Evolutionary conservation across 2,888 invertebrate species (phyloP).

Genomic region (Auanema freiburgensis): DNA sequence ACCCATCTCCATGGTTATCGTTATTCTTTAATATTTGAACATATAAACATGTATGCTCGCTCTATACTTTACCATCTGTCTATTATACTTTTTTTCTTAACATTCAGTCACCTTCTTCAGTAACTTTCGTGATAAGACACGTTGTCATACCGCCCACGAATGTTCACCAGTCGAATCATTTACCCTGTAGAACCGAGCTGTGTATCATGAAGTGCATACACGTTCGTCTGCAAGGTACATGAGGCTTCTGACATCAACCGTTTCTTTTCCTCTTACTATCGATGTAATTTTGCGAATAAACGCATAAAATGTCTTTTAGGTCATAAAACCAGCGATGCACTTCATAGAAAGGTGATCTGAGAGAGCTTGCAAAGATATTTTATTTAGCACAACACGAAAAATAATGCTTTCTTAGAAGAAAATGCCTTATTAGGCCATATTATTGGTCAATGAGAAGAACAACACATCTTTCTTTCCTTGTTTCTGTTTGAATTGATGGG

Average conservation of each 20-base stretch:
- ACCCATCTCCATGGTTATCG: too few species aligned
- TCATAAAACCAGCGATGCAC: not conserved
- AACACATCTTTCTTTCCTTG: slow-evolving; percentile 59
- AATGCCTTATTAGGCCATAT: slow-evolving; percentile 9
- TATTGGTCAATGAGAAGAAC: slow-evolving; percentile 53
- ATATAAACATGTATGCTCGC: too few species aligned
- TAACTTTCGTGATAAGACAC: too few species aligned
- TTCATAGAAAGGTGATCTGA: too few species aligned
- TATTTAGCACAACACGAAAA: slow-evolving; percentile 1
- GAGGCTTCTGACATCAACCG: slow-evolving; percentile 7
- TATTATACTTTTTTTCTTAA: too few species aligned
- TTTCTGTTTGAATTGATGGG: slow-evolving; percentile 56
- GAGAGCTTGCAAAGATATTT: not conserved
- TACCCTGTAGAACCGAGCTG: slow-evolving; percentile 27
- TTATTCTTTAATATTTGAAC: too few species aligned
- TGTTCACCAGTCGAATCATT: not conserved
- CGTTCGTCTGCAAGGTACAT: slow-evolving; percentile 23
- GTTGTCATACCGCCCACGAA: too few species aligned
- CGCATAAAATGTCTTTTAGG: not conserved
- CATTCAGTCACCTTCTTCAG: too few species aligned
- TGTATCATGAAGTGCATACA: slow-evolving; percentile 22
- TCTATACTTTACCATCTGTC: too few species aligned
- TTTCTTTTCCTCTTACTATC: not conserved
- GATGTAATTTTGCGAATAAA: not conserved
- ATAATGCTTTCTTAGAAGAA: not conserved